Evolutionary conservation across 2,797 vertebrate genomes (phyloP).

Genomic region (Acrocephalus scirpaceus): DNA sequence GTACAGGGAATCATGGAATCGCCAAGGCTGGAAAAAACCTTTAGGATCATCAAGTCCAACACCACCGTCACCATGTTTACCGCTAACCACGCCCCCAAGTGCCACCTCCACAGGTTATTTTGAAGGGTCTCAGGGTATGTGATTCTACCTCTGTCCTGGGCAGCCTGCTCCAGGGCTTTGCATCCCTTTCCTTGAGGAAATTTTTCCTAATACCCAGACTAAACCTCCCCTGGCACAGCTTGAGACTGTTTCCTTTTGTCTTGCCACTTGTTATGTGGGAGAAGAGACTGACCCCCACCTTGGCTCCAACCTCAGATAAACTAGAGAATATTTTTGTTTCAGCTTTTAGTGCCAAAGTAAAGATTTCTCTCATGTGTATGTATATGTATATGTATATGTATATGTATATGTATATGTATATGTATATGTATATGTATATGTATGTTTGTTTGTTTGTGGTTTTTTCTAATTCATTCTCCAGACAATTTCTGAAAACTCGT

Average conservation of each 20-base stretch:
- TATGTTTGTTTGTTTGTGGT: not conserved
- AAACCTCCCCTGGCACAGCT: not conserved
- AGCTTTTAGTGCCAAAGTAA: not conserved
- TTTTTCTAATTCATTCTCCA: not conserved
- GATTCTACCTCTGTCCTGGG: not conserved
- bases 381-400: too few species aligned
- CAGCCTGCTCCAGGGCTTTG: not conserved
- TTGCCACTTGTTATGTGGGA: not conserved
- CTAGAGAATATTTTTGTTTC: not conserved
- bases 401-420: too few species aligned
- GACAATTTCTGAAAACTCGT: not conserved
- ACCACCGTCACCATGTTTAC: fast-evolving
- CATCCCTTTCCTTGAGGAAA: too few species aligned
- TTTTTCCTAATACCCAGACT: not conserved
- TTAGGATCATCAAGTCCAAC: not conserved
- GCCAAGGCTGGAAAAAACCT: not conserved
- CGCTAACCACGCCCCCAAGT: fast-evolving
- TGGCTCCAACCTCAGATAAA: not conserved
- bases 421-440: too few species aligned
- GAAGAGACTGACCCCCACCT: too few species aligned
- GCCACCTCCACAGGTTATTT: not conserved
- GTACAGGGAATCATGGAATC: fast-evolving
- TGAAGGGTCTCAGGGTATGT: not conserved
- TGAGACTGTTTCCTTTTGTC: not conserved
- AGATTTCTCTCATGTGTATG: not conserved